A percentile compares a stretch with the other conserved stretches of the same genome.
Conservation (phyloP, 2,888 invertebrate species). For the Nephrocerus scutellatus region DNA sequence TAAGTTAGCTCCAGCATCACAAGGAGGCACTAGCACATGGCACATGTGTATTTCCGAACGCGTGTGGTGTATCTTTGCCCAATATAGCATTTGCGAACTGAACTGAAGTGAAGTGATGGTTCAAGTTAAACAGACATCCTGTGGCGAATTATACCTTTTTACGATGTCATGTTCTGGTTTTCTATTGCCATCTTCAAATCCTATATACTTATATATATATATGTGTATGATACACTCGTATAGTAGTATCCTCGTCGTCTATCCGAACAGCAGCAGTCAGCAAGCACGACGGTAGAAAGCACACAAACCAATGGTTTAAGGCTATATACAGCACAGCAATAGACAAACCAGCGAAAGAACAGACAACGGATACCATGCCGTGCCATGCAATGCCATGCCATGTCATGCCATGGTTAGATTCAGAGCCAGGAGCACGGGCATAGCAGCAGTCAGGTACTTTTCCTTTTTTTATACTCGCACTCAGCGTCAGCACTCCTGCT, state of each 20-base stretch:
- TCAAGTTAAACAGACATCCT: constrained; percentile 40
- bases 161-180: constrained; percentile 30
- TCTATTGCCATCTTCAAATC: constrained; percentile 26
- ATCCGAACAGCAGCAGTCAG: constrained; percentile 17
- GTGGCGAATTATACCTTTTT: constrained; percentile 39
- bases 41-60: constrained; percentile 1
- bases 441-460: constrained; percentile 22
- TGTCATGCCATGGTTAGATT: too few species aligned
- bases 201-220: constrained; percentile 21
- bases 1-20: too few species aligned
- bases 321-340: too few species aligned
- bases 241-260: too few species aligned
- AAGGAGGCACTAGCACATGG: too few species aligned
- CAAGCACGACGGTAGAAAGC: too few species aligned
- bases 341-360: too few species aligned
- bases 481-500: constrained; percentile 22
- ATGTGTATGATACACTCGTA: too few species aligned
- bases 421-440: constrained; percentile 21
- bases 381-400: too few species aligned
- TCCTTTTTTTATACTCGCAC: constrained; percentile 20
- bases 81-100: constrained; percentile 23
- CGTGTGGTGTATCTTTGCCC: not conserved
- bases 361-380: too few species aligned
- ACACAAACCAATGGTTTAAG: too few species aligned
- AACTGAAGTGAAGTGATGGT: constrained; percentile 20